Base-by-base conservation (phyloP, 2,888 invertebrate genomes). In the Drosophila peninsularis region DNA sequence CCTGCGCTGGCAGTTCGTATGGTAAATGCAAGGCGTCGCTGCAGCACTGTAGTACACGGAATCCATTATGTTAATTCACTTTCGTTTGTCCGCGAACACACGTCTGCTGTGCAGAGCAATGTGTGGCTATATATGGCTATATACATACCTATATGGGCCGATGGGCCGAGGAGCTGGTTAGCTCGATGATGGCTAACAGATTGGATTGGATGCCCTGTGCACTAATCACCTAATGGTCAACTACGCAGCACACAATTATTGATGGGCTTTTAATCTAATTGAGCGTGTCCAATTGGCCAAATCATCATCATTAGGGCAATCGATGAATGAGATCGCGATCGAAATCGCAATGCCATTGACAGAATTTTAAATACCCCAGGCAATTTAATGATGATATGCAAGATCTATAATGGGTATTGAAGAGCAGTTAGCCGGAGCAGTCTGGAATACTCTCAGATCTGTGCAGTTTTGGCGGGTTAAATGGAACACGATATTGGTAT, bases 61-160 rank as follows among this genome's bases (percentile, higher is more conserved):
- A 71, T 83, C 77, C 88, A 84, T 85, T 83, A 87, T 87, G 70
- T 58, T 81, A 85, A 89, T 85, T 79, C 79, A 79, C 81, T 83
- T 83, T 79, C 72, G 74, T 54, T 70, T 32, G 60, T 19, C 19
- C 52, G 44, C 60, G 53, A 65, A 44, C 17, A 14, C 44, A 45
- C 62, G 58, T n/a, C 27, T 10, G 17, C 10, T 39, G 30, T 17
- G 9, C 19, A 14, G 7, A 1, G 42, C 42, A 14, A 49, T 49
- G 24, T 34, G n/a, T 24, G 17, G 11, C 19, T 24, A 50, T 52
- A 52, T 37, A 52, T 5, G n/a, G n/a, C n/a, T n/a, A 24, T 24
- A 24, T 24, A 24, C 2, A n/a, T n/a, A n/a, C n/a, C n/a, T 24
- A 24, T 36, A 21, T 21, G 32, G 13, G 2, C 47, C 17, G 27